Conservation (phyloP, 1,140 invertebrate genomes). For the Agrypnia vestita region DNA sequence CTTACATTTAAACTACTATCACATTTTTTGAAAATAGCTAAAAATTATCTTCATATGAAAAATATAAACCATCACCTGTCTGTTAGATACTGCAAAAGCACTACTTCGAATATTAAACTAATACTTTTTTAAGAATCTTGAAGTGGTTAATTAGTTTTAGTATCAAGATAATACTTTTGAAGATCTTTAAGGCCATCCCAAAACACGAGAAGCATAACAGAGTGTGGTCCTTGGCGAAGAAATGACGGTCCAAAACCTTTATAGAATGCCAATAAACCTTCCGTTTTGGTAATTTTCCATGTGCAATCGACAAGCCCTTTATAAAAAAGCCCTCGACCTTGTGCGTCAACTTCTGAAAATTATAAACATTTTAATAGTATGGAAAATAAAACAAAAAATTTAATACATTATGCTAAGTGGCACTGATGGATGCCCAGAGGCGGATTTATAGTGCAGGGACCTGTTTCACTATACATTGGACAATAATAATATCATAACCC, state of each 20-base stretch:
- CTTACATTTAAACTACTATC: neutral
- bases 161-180: constrained; percentile 2
- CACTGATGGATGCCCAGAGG: too few relatives aligned
- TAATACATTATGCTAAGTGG: too few relatives aligned
- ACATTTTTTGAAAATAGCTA: constrained; percentile 3
- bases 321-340: constrained; percentile 83
- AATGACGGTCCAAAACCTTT: constrained; percentile 91
- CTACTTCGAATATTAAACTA: too few relatives aligned
- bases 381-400: constrained; percentile 3
- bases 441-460: too few relatives aligned
- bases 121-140: too few relatives aligned
- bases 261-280: constrained; percentile 88
- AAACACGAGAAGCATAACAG: constrained; percentile 88
- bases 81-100: neutral
- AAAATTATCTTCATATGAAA: neutral
- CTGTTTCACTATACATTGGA: too few relatives aligned
- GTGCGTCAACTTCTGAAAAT: constrained; percentile 72
- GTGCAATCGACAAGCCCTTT: constrained; percentile 84
- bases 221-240: constrained; percentile 89
- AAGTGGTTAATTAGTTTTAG: neutral
- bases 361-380: constrained; percentile 32
- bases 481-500: too few relatives aligned
- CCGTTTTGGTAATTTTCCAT: constrained; percentile 82
- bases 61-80: neutral
- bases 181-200: constrained; percentile 85